Evolutionary conservation across 2,888 invertebrate genomes (phyloP).

Genomic region (Hemaris fuciformis): DNA sequence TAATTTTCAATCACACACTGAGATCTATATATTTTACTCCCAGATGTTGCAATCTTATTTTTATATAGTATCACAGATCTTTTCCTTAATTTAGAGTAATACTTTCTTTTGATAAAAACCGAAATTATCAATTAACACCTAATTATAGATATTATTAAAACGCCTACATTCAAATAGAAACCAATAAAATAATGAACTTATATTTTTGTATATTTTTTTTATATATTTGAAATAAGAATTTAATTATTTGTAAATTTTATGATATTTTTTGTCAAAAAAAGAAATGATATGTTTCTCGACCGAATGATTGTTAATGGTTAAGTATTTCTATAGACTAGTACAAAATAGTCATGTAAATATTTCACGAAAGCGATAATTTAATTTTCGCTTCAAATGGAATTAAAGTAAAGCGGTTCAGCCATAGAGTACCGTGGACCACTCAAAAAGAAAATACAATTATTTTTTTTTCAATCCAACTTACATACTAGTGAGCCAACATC

Average conservation of each 20-base stretch:
- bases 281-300: slow-evolving; percentile 69
- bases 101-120: slow-evolving; percentile 62
- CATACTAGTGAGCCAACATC: slow-evolving; percentile 65
- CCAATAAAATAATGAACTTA: slow-evolving; percentile 19
- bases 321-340: slow-evolving; percentile 54
- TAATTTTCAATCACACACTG: slow-evolving; percentile 61
- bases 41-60: slow-evolving; percentile 71
- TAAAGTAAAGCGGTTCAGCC: slow-evolving; percentile 20
- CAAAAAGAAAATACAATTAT: slow-evolving; percentile 43
- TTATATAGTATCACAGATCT: slow-evolving; percentile 75
- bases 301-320: slow-evolving; percentile 61
- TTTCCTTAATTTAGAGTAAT: slow-evolving; percentile 74
- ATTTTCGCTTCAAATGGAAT: background rate
- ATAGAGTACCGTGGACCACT: slow-evolving; percentile 60
- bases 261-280: slow-evolving; percentile 11
- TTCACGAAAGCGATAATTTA: slow-evolving; percentile 21
- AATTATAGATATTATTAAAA: slow-evolving; percentile 48
- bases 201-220: background rate
- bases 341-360: slow-evolving; percentile 41
- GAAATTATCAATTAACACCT: slow-evolving; percentile 43
- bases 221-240: background rate
- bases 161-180: slow-evolving; percentile 52
- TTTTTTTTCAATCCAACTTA: slow-evolving; percentile 46
- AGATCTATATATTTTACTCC: slow-evolving; percentile 68
- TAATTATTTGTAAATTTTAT: slow-evolving; percentile 8